phyloP scores from a whole-genome alignment of 2,888 invertebrate species.

The Agrilus mali region DNA sequence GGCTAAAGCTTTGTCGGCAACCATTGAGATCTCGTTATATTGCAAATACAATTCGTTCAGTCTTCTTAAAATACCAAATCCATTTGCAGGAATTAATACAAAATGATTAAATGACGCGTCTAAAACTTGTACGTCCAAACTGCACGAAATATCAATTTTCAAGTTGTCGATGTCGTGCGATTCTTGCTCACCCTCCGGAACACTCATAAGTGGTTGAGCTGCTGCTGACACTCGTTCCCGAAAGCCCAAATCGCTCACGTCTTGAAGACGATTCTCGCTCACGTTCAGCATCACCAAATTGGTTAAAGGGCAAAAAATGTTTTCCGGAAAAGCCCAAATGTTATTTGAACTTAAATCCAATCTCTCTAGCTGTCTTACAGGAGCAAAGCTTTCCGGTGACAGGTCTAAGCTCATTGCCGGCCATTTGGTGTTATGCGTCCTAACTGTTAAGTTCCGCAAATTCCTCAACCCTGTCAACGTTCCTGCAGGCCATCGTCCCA shows the following conservation, averaged over 20 bases:
- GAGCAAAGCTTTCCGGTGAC: conserved; percentile 63
- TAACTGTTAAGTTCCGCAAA: conserved; percentile 71
- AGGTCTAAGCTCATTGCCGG: conserved; percentile 74
- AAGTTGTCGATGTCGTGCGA: conserved; percentile 23
- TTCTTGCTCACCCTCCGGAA: conserved; percentile 41
- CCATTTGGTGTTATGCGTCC: conserved; percentile 76
- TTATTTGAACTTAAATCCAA: conserved; percentile 80
- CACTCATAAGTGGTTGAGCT: conserved; percentile 53
- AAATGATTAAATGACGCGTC: conserved; percentile 80
- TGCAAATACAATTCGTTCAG: conserved; percentile 71
- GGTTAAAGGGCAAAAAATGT: conserved; percentile 70
- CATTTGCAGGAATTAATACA: conserved; percentile 67
- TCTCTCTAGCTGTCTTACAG: conserved; percentile 66
- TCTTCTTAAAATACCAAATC: conserved; percentile 67
- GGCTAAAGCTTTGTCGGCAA: conserved; percentile 70
- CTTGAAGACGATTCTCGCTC: conserved; percentile 77
- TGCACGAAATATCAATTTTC: conserved; percentile 42
- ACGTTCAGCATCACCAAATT: conserved; percentile 73
- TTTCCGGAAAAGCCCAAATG: conserved; percentile 80
- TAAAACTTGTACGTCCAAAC: conserved; percentile 67
- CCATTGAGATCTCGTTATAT: conserved; percentile 80
- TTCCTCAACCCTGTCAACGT: conserved; percentile 69
- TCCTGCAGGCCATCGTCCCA: conserved; percentile 69
- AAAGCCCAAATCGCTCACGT: conserved; percentile 76
- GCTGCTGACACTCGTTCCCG: conserved; percentile 50